Evolutionary conservation across 2,797 vertebrate genomes (phyloP), one percentile per base, ranked within the genome.

Genomic region (Tachyglossus aculeatus): DNA sequence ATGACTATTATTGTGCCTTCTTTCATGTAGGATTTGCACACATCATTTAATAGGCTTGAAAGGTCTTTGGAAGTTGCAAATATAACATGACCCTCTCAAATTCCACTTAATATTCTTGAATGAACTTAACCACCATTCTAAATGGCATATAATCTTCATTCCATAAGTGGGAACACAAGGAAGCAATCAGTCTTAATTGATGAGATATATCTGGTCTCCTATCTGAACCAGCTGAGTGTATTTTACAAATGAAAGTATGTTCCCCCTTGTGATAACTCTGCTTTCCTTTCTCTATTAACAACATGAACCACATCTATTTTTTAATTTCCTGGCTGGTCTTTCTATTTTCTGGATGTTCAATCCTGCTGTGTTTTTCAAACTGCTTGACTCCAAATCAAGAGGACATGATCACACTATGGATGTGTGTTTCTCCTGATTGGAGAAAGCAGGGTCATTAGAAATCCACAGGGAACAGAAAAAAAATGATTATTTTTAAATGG

Each of bases 31-130:
- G 5, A 8, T 19, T 60, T 67, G 13, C 2, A 15, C 44, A 32
- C 2, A 56, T 34, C 36, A 69, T 14, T 13, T 65, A 57, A 74
- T 68, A 2, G n/a, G 12, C 1, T 21, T 29, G 1, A 57, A 29
- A 4, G 52, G 33, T 40, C 3, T 36, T 10, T 65, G 14, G 57
- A 31, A 74, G 71, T 22, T 27, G 57, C 71, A 48, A 18, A 19
- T 55, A 55, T 1, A 9, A 40, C 12, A 47, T 37, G 38, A 19
- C 68, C 55, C 36, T 24, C 39, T 71, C 57, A 47, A 1, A 29
- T 71, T 51, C 61, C 51, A 44, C 36, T 64, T 38, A 62, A 50
- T 75, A 77, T 73, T 52, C 87, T 39, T 64, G 21, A 21, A 47
- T 52, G 75, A 67, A 56, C 11, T 81, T 74, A 73, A 27, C 24